phyloP scores from a whole-genome alignment of 1,140 invertebrate species.

The Spodoptera frugiperda region DNA sequence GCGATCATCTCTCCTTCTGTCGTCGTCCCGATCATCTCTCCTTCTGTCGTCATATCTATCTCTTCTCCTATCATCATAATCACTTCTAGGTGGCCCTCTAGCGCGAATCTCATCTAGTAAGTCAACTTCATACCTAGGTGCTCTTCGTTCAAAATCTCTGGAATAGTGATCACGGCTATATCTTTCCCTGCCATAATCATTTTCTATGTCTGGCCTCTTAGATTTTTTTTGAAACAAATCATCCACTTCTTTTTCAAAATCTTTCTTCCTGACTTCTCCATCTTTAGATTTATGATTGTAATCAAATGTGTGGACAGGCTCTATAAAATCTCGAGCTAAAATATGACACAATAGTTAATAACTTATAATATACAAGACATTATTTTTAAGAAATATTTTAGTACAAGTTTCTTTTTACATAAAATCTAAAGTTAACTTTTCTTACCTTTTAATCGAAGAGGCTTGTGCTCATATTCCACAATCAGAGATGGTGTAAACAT shows the following conservation, averaged over 20 bases:
- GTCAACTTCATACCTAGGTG: constrained; percentile 50
- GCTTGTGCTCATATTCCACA: constrained; percentile 91
- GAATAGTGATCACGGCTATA: constrained; percentile 48
- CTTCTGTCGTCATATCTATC: constrained; percentile 65
- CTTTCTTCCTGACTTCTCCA: constrained; percentile 66
- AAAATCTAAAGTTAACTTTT: not conserved
- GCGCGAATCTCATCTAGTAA: constrained; percentile 57
- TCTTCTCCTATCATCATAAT: constrained; percentile 64
- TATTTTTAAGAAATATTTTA: not conserved
- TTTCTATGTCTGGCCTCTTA: constrained; percentile 58
- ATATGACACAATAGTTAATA: not conserved
- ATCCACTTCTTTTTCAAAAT: constrained; percentile 77
- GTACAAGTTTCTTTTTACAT: too few relatives aligned
- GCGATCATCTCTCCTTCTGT: constrained; percentile 75
- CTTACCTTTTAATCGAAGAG: constrained; percentile 82
- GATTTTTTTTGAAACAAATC: constrained; percentile 70
- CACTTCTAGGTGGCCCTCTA: constrained; percentile 53
- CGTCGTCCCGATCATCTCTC: constrained; percentile 65
- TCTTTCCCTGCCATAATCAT: constrained; percentile 36
- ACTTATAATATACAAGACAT: too few relatives aligned
- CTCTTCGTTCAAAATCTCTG: constrained; percentile 57
- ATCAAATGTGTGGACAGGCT: constrained; percentile 87
- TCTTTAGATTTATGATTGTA: constrained; percentile 87
- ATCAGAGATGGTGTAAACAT: constrained; percentile 87
- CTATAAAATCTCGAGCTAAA: constrained; percentile 84